Percentiles rank a stretch among this genome's conserved stretches.
Conservation (phyloP, 2,797 vertebrate species). For the Garrulus glandarius region DNA sequence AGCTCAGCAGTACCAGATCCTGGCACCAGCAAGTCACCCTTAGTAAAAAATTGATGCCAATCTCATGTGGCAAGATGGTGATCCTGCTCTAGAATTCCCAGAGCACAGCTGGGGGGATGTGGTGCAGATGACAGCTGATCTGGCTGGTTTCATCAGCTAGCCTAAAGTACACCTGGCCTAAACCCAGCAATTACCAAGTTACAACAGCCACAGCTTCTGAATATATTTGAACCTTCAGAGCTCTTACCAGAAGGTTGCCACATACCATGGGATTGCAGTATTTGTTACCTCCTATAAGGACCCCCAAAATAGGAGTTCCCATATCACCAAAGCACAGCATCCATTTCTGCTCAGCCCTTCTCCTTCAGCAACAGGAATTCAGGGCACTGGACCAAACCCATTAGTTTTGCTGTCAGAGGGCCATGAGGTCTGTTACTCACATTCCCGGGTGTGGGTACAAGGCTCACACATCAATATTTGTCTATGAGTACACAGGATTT, state of each 20-base stretch:
- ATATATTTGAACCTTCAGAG: not conserved
- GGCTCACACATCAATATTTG: not conserved
- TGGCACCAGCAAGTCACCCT: not conserved
- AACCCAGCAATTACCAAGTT: not conserved
- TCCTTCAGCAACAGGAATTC: not conserved
- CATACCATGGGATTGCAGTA: not conserved
- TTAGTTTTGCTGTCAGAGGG: not conserved
- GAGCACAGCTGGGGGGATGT: not conserved
- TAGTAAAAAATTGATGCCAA: conserved; percentile 20
- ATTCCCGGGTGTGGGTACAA: not conserved
- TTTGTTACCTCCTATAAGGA: not conserved
- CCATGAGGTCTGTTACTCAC: not conserved
- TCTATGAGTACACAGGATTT: not conserved
- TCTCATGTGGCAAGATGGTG: not conserved
- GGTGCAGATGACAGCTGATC: not conserved
- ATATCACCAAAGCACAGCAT: not conserved
- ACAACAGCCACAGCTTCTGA: not conserved
- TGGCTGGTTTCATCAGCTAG: not conserved
- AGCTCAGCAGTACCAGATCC: not conserved
- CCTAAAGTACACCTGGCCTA: not conserved
- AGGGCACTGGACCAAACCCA: not conserved
- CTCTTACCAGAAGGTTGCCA: not conserved
- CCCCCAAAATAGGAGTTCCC: not conserved
- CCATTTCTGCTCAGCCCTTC: not conserved
- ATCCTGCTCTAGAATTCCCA: not conserved